Evolutionary conservation across 2,113 vertebrate species (phyloP).

Genomic region (Grus americana): DNA sequence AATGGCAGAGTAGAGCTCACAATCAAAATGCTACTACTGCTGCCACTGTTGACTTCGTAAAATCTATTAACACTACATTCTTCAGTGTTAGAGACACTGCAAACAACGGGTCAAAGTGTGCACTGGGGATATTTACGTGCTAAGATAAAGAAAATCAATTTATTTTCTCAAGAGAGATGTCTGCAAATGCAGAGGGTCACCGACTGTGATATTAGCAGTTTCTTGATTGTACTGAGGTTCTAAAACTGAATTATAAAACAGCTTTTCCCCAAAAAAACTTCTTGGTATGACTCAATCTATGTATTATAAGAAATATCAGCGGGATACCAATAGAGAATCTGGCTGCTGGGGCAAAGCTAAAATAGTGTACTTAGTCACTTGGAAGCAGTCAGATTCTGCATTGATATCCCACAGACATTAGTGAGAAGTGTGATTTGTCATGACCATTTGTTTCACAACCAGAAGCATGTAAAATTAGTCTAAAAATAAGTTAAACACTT

Average conservation of each 20-base stretch:
- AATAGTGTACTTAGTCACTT: constrained; percentile 64
- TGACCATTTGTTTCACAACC: constrained; percentile 40
- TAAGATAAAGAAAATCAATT: constrained; percentile 34
- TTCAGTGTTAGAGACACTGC: not conserved
- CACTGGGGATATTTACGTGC: not conserved
- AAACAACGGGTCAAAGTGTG: constrained; percentile 19
- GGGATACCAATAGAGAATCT: constrained; percentile 35
- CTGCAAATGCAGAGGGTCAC: not conserved
- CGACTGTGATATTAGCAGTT: not conserved
- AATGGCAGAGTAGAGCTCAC: not conserved
- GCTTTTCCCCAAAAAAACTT: not conserved
- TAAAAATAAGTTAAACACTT: constrained; percentile 27
- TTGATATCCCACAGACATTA: constrained; percentile 51
- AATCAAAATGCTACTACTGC: not conserved
- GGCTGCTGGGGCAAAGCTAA: constrained; percentile 48
- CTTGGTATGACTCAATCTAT: constrained; percentile 34
- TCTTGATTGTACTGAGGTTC: not conserved
- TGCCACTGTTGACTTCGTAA: not conserved
- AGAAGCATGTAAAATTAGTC: constrained; percentile 6
- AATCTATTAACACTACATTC: constrained; percentile 13
- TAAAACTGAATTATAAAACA: constrained; percentile 20
- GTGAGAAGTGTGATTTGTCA: constrained; percentile 37
- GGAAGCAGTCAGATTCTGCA: constrained; percentile 45
- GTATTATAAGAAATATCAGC: constrained; percentile 54
- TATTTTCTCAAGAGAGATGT: not conserved